These are phyloP conservation scores for Vipera latastei DNA, from an alignment of 2,797 vertebrate genomes.

Conservation along the genomic window DNA sequence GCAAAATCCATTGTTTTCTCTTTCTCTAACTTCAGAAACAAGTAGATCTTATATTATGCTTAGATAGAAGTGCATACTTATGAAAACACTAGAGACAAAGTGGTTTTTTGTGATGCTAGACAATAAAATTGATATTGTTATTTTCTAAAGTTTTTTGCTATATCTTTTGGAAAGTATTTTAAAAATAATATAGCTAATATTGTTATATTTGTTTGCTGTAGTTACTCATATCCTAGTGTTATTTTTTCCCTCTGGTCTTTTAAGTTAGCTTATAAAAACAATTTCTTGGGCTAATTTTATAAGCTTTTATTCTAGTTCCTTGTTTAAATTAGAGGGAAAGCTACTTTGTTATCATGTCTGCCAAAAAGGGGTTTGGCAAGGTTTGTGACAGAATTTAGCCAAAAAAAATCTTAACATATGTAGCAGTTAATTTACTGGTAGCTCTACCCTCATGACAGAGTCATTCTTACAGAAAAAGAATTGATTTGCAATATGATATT, in stretches of 20 bases:
- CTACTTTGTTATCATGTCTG: conserved; percentile 45
- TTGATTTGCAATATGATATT: conserved; percentile 62
- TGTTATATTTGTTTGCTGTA: conserved; percentile 1
- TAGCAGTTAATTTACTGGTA: conserved; percentile 65
- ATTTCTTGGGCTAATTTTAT: conserved; percentile 44
- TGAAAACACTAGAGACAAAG: not conserved
- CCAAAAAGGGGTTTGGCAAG: conserved; percentile 60
- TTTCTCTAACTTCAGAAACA: not conserved
- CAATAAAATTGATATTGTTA: not conserved
- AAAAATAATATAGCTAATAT: not conserved
- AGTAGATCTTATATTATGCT: not conserved
- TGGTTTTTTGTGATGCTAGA: not conserved
- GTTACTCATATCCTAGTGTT: conserved; percentile 1
- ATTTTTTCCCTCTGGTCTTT: conserved; percentile 22
- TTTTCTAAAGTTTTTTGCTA: not conserved
- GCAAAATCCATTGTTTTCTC: not conserved
- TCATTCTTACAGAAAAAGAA: conserved; percentile 62
- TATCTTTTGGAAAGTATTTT: not conserved
- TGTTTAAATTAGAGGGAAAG: conserved; percentile 35
- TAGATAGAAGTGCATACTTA: not conserved
- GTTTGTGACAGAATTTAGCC: conserved; percentile 60
- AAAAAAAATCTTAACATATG: conserved; percentile 65
- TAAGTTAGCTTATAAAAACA: conserved; percentile 18
- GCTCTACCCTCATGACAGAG: conserved; percentile 56
- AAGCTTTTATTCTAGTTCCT: conserved; percentile 35